phyloP scores from a whole-genome alignment of 2,888 invertebrate genomes.

The Zaprionus obscuricornis region DNA sequence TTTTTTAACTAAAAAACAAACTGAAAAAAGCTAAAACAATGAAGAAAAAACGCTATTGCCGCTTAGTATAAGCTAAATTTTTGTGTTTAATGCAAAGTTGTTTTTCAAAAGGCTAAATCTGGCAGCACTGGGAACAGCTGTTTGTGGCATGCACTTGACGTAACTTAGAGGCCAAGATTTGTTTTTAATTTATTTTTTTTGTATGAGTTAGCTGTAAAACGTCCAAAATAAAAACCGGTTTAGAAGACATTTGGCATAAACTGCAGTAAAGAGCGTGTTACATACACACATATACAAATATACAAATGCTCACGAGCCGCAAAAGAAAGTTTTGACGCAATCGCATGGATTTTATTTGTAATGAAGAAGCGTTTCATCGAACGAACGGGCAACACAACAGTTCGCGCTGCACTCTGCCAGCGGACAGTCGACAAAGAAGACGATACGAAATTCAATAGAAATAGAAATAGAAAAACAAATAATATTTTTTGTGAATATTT shows the following conservation, averaged over 20 bases:
- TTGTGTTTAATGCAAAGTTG: too few relatives aligned
- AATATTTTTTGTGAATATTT: background rate
- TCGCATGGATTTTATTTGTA: slow-evolving; percentile 60
- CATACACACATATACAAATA: slow-evolving; percentile 8
- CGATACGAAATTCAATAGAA: too few relatives aligned
- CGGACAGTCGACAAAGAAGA: slow-evolving; percentile 41
- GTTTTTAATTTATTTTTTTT: slow-evolving; percentile 46
- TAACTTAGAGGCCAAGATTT: slow-evolving; percentile 60
- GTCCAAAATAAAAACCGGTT: slow-evolving; percentile 61
- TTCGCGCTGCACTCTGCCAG: slow-evolving; percentile 55
- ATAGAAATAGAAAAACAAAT: too few relatives aligned
- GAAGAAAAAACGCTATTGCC: too few relatives aligned
- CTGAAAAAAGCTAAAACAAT: too few relatives aligned
- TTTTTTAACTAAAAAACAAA: too few relatives aligned
- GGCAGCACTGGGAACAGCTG: slow-evolving; percentile 2
- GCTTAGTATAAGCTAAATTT: too few relatives aligned
- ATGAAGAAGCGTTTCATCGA: slow-evolving; percentile 60
- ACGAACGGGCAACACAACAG: slow-evolving; percentile 44
- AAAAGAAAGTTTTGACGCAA: slow-evolving; percentile 78
- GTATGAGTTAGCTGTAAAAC: slow-evolving; percentile 25
- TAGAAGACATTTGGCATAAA: slow-evolving; percentile 35
- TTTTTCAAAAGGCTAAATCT: too few relatives aligned
- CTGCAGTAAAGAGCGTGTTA: slow-evolving; percentile 47
- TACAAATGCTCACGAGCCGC: slow-evolving; percentile 16
- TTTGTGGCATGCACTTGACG: slow-evolving; percentile 57